Base-by-base conservation (phyloP, 2,888 invertebrate genomes). In the Folsomia candida region DNA sequence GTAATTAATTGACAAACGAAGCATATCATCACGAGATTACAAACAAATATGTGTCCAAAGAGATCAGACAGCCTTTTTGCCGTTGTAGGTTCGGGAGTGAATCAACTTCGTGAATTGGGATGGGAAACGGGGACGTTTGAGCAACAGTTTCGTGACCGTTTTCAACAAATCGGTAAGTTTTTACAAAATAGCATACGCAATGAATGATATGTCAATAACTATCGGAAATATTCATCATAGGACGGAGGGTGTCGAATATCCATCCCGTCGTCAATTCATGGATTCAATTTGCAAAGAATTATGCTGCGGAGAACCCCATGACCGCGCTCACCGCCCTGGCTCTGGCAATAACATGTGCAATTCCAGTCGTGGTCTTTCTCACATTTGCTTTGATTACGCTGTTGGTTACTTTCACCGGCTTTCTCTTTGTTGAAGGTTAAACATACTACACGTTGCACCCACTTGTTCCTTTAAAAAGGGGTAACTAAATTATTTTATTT, bases 401-500 rank as follows among this genome's bases (percentile, higher is more conserved):
- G 20, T 63, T 75, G n/a, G 69, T 78, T 37, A 78, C 78, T 25
- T 78, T 78, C 63, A 66, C 76, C 64, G 78, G 78, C 47, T 78
- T 78, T 72, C 72, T 76, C 0, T 78, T 75, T 64, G 78, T 78
- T 61, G 78, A 78, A 73, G 78, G 78, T 76, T 11, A 26, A 28
- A 24, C 14, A n/a, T n/a, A n/a, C 66, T 2, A 37, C 22, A 62
- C 26, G 28, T 47, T 68, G 20, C 24, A 57, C 24, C 29, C 24
- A 3, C 37, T 26, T 4, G n/a, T n/a, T n/a, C n/a, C n/a, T 28
- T 58, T 67, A 20, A 60, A 57, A 54, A 47, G 18, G 9, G 18
- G 18, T 47, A 47, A 29, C 28, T 29, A n/a, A n/a, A 54, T n/a
- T 59, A 37, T 59, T n/a, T n/a, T n/a, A n/a, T n/a, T n/a, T 67